A percentile compares a stretch with the other conserved stretches of the same genome.
phyloP scores from a whole-genome alignment of 2,797 vertebrate genomes.

The Danionella dracula region DNA sequence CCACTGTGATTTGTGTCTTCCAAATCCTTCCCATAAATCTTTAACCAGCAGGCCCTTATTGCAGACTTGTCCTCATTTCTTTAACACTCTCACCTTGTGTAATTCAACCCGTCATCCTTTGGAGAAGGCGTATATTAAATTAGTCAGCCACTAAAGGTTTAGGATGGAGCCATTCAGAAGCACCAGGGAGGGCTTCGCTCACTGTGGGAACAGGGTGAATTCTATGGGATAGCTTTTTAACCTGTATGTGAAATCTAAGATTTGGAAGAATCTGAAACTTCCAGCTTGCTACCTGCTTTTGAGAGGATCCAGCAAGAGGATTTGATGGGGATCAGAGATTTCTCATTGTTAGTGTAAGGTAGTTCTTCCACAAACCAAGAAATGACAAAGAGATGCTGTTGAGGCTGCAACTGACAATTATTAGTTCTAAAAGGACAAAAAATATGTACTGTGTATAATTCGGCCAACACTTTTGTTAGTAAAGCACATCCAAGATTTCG shows the following conservation, averaged over 20 bases:
- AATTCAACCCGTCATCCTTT: constrained; percentile 1
- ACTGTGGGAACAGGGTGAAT: constrained; percentile 21
- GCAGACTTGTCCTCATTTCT: constrained; percentile 19
- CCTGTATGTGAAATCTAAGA: constrained; percentile 40
- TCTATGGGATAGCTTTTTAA: constrained; percentile 22
- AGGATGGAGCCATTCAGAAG: constrained; percentile 13
- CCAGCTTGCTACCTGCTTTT: not conserved
- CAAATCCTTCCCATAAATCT: constrained; percentile 34
- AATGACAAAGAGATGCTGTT: too few species aligned
- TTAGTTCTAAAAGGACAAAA: too few species aligned
- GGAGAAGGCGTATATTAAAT: constrained; percentile 3
- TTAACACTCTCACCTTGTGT: not conserved
- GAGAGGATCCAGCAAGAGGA: not conserved
- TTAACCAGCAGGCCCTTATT: constrained; percentile 3
- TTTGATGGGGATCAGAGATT: too few species aligned
- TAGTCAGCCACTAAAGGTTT: constrained; percentile 11
- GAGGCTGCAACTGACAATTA: too few species aligned
- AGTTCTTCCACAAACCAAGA: too few species aligned
- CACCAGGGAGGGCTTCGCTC: constrained; percentile 6
- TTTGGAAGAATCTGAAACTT: constrained; percentile 36
- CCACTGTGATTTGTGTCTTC: constrained; percentile 35
- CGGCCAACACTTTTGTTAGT: too few species aligned
- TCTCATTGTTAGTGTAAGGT: too few species aligned
- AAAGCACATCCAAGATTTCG: too few species aligned
- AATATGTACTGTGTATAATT: too few species aligned